phyloP scores from a whole-genome alignment of 2,888 invertebrate genomes.

The Omphaloscelis lunosa region DNA sequence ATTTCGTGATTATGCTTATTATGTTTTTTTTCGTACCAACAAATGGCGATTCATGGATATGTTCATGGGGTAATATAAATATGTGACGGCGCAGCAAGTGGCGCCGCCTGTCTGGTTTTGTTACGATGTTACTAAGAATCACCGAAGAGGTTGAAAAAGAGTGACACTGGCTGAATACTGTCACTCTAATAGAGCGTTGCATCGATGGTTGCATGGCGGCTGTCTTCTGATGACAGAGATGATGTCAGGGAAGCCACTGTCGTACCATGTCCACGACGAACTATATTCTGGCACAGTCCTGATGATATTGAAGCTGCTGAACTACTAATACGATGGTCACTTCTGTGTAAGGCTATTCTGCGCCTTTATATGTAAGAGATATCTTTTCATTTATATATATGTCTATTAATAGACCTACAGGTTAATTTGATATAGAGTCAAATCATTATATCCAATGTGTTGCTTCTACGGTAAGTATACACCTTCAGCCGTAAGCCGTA shows the following conservation, averaged over 20 bases:
- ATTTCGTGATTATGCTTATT: constrained; percentile 62
- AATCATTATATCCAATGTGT: neutral
- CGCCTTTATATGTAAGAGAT: neutral
- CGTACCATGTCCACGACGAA: neutral
- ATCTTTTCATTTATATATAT: neutral
- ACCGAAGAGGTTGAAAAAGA: neutral
- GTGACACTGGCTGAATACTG: neutral
- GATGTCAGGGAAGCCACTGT: neutral
- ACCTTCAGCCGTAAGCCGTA: neutral
- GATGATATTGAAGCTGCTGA: neutral
- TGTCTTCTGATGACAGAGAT: neutral
- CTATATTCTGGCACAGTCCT: neutral
- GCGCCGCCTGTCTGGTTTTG: neutral
- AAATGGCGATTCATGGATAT: constrained; percentile 43
- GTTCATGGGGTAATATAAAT: constrained; percentile 10
- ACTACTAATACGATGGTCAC: neutral
- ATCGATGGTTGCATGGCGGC: neutral
- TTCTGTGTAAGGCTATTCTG: neutral
- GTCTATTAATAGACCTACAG: no score
- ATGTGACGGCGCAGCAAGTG: neutral
- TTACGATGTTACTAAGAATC: neutral
- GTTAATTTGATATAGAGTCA: no score
- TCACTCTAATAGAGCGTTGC: neutral
- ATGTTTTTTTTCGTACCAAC: constrained; percentile 35
- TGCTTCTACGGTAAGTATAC: neutral